phyloP scores from a whole-genome alignment of 2,113 vertebrate species.

The Carassius gibelio region DNA sequence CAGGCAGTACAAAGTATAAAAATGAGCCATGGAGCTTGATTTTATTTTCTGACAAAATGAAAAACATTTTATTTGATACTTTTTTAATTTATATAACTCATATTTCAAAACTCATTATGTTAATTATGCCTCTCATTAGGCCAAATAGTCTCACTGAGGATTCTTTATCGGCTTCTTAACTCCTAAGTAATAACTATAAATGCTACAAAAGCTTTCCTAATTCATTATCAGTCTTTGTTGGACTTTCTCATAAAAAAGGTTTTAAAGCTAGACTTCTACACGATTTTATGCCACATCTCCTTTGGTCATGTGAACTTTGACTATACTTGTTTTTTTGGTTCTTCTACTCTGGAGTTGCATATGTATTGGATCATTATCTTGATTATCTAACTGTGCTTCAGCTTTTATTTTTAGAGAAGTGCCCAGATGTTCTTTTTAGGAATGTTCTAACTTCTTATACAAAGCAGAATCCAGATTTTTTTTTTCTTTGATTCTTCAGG shows the following conservation, averaged over 20 bases:
- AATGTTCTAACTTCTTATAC: not conserved
- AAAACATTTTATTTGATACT: no score
- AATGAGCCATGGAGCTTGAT: not conserved
- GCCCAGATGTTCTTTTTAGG: not conserved
- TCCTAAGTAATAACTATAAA: not conserved
- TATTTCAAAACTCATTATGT: no score
- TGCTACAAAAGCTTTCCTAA: not conserved
- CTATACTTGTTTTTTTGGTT: not conserved
- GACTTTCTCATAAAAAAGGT: not conserved
- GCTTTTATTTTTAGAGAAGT: not conserved
- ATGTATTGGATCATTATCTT: not conserved
- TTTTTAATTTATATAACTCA: no score
- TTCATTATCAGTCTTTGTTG: not conserved
- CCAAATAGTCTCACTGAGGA: not conserved
- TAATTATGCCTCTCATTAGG: not conserved
- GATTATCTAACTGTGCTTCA: not conserved
- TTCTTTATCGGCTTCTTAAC: not conserved
- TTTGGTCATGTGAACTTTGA: not conserved
- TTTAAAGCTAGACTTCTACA: not conserved
- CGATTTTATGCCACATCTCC: not conserved
- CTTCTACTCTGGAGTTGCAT: not conserved
- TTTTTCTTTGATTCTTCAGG: not conserved
- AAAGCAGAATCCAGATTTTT: slow-evolving; percentile 12
- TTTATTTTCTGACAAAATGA: not conserved
- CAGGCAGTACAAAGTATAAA: not conserved